Percentiles rank a stretch among this genome's conserved stretches.
phyloP scores from a whole-genome alignment of 2,797 vertebrate genomes.

The Mormyrops attenuatus region DNA sequence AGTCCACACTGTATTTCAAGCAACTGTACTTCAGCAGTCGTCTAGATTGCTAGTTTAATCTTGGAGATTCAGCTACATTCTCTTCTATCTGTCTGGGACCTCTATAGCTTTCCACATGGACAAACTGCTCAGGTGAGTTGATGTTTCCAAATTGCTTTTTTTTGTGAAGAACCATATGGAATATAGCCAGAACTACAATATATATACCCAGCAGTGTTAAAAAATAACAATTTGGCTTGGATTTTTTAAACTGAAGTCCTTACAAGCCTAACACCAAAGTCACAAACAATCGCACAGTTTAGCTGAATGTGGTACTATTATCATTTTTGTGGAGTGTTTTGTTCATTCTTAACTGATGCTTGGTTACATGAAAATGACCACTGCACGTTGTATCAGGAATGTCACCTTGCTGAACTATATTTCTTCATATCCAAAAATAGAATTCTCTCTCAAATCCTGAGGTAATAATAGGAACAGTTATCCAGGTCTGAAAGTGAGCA shows the following conservation, averaged over 20 bases:
- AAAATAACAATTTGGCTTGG: not conserved
- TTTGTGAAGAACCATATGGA: not conserved
- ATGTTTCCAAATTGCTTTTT: not conserved
- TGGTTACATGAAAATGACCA: not conserved
- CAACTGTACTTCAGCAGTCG: not conserved
- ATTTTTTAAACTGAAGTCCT: not conserved
- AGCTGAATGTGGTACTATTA: not conserved
- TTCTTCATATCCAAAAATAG: not conserved
- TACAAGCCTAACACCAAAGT: not conserved
- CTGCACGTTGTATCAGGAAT: not conserved
- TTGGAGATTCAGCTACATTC: not conserved
- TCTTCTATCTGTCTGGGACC: not conserved
- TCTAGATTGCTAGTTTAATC: not conserved
- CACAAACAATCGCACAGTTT: not conserved
- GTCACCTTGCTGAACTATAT: not conserved
- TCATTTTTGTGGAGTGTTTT: not conserved
- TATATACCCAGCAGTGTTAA: not conserved
- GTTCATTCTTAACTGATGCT: not conserved
- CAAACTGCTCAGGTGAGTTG: not conserved
- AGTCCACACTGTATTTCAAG: not conserved
- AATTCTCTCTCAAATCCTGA: not conserved
- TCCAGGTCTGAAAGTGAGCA: not conserved
- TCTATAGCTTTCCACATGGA: not conserved
- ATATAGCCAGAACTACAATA: not conserved
- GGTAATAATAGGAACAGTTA: conserved; percentile 31